Conservation (phyloP, 2,888 invertebrate genomes). For the Idaea dimidiata region DNA sequence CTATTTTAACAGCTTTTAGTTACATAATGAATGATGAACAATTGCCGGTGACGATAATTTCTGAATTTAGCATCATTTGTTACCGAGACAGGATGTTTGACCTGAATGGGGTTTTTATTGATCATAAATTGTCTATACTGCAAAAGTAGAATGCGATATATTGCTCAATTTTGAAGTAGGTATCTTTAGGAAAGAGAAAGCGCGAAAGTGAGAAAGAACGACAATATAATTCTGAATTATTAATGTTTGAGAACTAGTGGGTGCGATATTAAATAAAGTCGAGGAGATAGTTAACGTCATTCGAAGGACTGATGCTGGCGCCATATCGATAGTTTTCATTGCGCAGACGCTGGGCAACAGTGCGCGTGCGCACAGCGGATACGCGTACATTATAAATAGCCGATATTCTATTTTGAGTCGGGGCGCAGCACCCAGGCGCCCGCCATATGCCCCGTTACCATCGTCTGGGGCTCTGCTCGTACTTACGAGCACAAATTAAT, state of each 20-base stretch:
- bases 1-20: slow-evolving; percentile 44
- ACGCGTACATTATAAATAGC: slow-evolving; percentile 72
- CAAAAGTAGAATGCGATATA: neutral
- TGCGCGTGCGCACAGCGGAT: slow-evolving; percentile 74
- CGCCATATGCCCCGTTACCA: slow-evolving; percentile 69
- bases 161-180: neutral
- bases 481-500: slow-evolving; percentile 59
- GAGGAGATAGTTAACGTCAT: neutral
- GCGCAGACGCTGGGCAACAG: slow-evolving; percentile 39
- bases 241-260: neutral
- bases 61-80: slow-evolving; percentile 22
- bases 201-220: neutral
- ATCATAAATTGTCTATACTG: neutral
- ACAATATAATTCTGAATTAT: neutral
- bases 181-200: neutral
- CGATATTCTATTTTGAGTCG: slow-evolving; percentile 67
- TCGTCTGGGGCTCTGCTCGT: slow-evolving; percentile 59
- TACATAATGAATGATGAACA: slow-evolving; percentile 63
- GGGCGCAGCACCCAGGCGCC: slow-evolving; percentile 64
- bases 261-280: neutral
- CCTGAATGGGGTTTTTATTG: slow-evolving; percentile 9
- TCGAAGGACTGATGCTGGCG: slow-evolving; percentile 34
- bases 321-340: slow-evolving; percentile 45
- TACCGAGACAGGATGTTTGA: slow-evolving; percentile 12
- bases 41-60: slow-evolving; percentile 57